Conservation (phyloP, 2,113 vertebrate species). For the Chaetodon trifascialis region DNA sequence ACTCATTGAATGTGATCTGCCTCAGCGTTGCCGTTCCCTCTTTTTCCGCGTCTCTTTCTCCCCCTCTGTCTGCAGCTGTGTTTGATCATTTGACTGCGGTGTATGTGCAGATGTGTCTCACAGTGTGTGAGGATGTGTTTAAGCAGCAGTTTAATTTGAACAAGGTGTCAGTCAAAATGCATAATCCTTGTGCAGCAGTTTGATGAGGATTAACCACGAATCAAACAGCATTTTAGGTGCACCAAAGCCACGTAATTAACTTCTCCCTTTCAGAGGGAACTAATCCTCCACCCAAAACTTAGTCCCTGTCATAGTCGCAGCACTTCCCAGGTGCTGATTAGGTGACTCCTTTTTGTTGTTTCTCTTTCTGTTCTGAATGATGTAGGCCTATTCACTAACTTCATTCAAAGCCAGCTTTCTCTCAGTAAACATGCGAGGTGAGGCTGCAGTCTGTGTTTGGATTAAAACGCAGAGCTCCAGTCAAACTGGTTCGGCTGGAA, state of each 20-base stretch:
- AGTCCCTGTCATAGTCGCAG: not conserved
- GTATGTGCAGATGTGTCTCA: constrained; percentile 25
- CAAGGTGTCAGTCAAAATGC: constrained; percentile 61
- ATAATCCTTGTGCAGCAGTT: constrained; percentile 64
- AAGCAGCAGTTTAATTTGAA: constrained; percentile 54
- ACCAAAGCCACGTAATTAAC: constrained; percentile 66
- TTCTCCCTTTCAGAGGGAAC: constrained; percentile 60
- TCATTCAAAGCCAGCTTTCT: not conserved
- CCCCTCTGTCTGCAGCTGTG: constrained; percentile 26
- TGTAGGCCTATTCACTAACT: not conserved
- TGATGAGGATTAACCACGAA: constrained; percentile 67
- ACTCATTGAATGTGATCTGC: constrained; percentile 74
- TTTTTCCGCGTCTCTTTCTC: not conserved
- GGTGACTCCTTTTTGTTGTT: constrained; percentile 35
- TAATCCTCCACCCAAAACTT: constrained; percentile 59
- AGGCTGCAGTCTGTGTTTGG: constrained; percentile 22
- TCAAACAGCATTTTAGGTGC: constrained; percentile 65
- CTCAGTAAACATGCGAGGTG: constrained; percentile 8
- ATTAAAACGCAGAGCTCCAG: constrained; percentile 35
- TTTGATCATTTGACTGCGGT: constrained; percentile 50
- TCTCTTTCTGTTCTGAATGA: constrained; percentile 9
- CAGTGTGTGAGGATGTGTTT: constrained; percentile 38
- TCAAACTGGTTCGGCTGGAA: constrained; percentile 64
- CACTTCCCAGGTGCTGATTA: constrained; percentile 30
- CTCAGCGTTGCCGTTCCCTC: constrained; percentile 45